Evolutionary conservation across 2,888 invertebrate species (phyloP), one percentile per base, ranked within the genome.

Genomic region (Cryptus armator): DNA sequence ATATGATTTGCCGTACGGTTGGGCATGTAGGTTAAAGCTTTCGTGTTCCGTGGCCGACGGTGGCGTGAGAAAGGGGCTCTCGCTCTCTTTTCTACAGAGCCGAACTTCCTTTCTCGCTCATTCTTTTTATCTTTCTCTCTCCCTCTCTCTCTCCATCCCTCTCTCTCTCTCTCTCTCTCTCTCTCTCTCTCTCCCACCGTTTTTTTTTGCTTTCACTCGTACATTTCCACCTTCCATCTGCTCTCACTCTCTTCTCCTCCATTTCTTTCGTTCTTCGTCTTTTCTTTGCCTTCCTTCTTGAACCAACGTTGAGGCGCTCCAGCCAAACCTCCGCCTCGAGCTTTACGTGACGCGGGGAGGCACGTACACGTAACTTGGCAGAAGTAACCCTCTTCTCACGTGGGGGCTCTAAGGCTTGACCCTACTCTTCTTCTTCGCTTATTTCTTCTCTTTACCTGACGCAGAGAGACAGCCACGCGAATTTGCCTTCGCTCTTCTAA

Each of bases 1-100:
- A 91, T 91, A 90, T 90, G 89, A 91, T 91, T 90, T 91, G 87
- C 89, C 89, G 83, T 90, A 86, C 87, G 90, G 85, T 89, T 89
- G 90, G 84, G 81, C 88, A 90, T 91, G 88, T 90, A 88, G 90
- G 90, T 91, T 91, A 89, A 87, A 88, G 81, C 84, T 78, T 80
- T 83, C 78, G 81, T 71, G 81, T 70, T 59, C 59, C 29, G 10
- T 4, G 48, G 72, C 44, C 19, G 19, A n/a, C 12, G 32, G 46
- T 12, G 14, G 53, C 43, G 62, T 51, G 59, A 62, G 64, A 24
- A 32, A 48, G 64, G 51, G 62, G 44, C 64, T 78, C 59, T 78
- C 74, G 48, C 37, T 75, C 56, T 68, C 70, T 81, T 75, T 74
- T 84, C 72, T 32, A 68, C 74, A 56, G 74, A 78, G 74, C 68